These are phyloP conservation scores for Eudorcas thomsonii DNA, from an alignment of 2,113 vertebrate genomes.

Conservation along the genomic window DNA sequence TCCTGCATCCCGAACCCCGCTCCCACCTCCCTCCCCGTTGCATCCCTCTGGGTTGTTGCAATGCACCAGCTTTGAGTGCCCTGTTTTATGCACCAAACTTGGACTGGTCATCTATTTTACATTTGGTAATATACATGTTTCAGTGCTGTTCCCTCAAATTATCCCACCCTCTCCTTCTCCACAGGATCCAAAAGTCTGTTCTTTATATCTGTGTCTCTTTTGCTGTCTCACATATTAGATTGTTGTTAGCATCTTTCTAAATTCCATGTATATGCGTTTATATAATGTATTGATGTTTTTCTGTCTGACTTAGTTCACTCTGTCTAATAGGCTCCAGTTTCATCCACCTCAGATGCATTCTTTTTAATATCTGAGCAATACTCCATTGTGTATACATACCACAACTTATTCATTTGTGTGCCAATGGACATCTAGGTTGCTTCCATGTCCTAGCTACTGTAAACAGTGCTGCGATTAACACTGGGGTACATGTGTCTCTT, in stretches of 20 bases:
- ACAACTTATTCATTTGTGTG: not conserved
- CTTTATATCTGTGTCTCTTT: not conserved
- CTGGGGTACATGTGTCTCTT: not conserved
- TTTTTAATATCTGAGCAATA: not conserved
- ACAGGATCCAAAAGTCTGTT: not conserved
- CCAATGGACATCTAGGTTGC: not conserved
- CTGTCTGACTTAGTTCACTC: not conserved
- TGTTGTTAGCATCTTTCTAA: not conserved
- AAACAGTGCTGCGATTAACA: not conserved
- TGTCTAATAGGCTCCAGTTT: not conserved
- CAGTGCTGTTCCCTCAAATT: not conserved
- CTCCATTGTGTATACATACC: not conserved
- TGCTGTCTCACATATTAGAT: not conserved
- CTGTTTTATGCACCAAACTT: not conserved
- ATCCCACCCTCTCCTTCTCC: not conserved
- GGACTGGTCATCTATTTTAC: not conserved
- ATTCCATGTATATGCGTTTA: not conserved
- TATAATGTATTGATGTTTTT: not conserved
- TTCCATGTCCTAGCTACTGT: not conserved
- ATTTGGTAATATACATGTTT: not conserved
- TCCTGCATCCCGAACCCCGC: accelerated
- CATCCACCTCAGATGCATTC: not conserved
- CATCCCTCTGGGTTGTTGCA: not conserved
- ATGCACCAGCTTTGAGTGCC: not conserved
- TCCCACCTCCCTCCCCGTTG: not conserved